These are phyloP conservation scores for Drosophila pseudoananassae DNA, from an alignment of 1,140 invertebrate species.

Conservation along the genomic window DNA sequence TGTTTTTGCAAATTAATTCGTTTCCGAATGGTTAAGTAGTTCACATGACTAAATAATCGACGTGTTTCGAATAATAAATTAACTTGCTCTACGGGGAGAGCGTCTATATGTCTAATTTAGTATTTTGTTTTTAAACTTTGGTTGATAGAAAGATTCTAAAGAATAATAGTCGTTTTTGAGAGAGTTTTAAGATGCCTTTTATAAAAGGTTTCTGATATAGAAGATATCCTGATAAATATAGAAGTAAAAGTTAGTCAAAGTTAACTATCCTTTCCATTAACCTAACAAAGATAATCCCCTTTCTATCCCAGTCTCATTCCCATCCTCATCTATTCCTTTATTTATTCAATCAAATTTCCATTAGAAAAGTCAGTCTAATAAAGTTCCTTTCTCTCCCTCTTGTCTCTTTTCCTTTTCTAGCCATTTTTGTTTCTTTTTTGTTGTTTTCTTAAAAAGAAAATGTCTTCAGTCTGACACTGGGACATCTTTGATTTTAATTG, in stretches of 20 bases:
- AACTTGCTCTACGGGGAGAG: too few relatives aligned
- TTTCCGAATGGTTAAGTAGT: conserved; percentile 29
- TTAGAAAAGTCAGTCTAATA: conserved; percentile 33
- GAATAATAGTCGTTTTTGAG: too few relatives aligned
- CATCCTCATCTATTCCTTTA: background rate
- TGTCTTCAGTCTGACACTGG: conserved; percentile 28
- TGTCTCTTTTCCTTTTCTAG: background rate
- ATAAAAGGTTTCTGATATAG: too few relatives aligned
- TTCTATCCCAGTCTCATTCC: background rate
- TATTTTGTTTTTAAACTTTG: too few relatives aligned
- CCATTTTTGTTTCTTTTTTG: background rate
- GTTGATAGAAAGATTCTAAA: too few relatives aligned
- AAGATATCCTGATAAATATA: too few relatives aligned
- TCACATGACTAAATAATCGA: conserved; percentile 13
- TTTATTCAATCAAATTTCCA: conserved; percentile 33
- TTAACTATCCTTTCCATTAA: too few relatives aligned
- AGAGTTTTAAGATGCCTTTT: too few relatives aligned
- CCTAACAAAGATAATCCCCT: background rate
- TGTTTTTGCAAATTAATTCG: conserved; percentile 40
- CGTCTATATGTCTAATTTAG: too few relatives aligned
- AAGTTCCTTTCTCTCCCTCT: background rate
- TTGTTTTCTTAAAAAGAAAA: background rate
- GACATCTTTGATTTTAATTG: conserved; percentile 70
- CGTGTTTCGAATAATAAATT: background rate
- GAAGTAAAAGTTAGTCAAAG: too few relatives aligned